A percentile compares a stretch with the other conserved stretches of the same genome.
These are phyloP conservation scores for Hypena proboscidalis DNA, from an alignment of 2,888 invertebrate genomes.

Conservation along the genomic window DNA sequence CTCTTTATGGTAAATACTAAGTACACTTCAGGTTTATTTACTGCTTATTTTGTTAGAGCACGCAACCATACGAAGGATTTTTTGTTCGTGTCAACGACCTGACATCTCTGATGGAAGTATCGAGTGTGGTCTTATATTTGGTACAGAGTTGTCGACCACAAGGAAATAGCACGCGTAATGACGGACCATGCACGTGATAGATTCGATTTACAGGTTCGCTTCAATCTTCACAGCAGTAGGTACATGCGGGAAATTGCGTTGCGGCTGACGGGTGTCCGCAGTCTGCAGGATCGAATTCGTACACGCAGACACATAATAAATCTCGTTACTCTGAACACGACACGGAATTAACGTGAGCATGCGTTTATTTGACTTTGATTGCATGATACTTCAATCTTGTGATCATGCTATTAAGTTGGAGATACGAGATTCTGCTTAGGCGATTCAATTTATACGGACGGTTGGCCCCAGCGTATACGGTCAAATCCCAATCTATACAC, in stretches of 20 bases:
- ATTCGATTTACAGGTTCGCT: conserved; percentile 81
- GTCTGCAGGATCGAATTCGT: conserved; percentile 57
- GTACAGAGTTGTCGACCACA: conserved; percentile 67
- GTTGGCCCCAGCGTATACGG: no score
- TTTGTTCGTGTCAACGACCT: conserved; percentile 4
- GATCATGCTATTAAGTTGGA: no score
- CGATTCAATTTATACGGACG: no score
- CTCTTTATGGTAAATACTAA: conserved; percentile 26
- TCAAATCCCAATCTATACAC: no score
- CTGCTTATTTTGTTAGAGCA: neutral
- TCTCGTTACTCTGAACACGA: no score
- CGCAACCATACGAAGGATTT: neutral
- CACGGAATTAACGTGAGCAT: no score
- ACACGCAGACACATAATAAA: conserved; percentile 36
- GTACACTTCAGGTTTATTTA: conserved; percentile 1
- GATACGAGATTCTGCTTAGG: no score
- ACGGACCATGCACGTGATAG: conserved; percentile 75
- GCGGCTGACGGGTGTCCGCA: conserved; percentile 71
- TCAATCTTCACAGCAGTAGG: conserved; percentile 70
- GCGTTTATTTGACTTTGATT: no score
- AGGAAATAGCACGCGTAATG: conserved; percentile 71
- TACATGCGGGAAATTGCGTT: conserved; percentile 72
- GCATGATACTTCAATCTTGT: no score
- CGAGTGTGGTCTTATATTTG: conserved; percentile 27
- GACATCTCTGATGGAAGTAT: neutral